Base-by-base conservation (phyloP, 2,113 vertebrate genomes). In the Helogale parvula region DNA sequence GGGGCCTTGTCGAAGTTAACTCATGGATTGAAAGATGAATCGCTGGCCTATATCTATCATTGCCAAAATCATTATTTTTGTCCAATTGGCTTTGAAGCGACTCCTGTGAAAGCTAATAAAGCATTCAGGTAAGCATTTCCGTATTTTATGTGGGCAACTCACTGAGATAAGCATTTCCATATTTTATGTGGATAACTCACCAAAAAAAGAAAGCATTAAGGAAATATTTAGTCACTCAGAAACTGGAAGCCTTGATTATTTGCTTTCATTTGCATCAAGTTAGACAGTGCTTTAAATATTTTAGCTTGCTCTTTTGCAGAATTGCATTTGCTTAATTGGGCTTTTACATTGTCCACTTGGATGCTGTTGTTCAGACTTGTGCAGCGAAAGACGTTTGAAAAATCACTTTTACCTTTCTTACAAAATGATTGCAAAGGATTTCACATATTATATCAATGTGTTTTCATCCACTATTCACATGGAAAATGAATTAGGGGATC, bases 51-150 rank as follows among this genome's bases (percentile, higher is more conserved):
- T 94, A 99, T 99, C 97, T 99, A 99, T 98, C 99, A 99, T 99
- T 99, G 99, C 98, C 99, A 99, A 98, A 99, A 99, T 98, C 99
- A 99, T 98, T 99, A 99, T 98, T 99, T 99, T 98, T 99, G 99
- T 96, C 99, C 99, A 21, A 99, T 99, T 98, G 99, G 99, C 96
- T 99, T 99, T 94, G 99, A 99, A 98, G 99, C 99, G 45, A 99
- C 99, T 0, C 99, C 99, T 29, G 98, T 99, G 81, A 99, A 99
- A 98, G 99, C 99, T 54, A 99, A 99, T 69, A 99, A 99, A 98
- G 99, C 99, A 1, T 99, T 99, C 93, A 99, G 99, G 99, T 99
- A 98, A 98, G 98, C 25, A 25, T 86, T 84, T 38, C 72, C 1
- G 14, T 89, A 41, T 81, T 90, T 10, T 41, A 6, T 94, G 2